Evolutionary conservation across 2,888 invertebrate genomes (phyloP), one percentile per base, ranked within the genome.

Genomic region (Megaustenia siamemsis): DNA sequence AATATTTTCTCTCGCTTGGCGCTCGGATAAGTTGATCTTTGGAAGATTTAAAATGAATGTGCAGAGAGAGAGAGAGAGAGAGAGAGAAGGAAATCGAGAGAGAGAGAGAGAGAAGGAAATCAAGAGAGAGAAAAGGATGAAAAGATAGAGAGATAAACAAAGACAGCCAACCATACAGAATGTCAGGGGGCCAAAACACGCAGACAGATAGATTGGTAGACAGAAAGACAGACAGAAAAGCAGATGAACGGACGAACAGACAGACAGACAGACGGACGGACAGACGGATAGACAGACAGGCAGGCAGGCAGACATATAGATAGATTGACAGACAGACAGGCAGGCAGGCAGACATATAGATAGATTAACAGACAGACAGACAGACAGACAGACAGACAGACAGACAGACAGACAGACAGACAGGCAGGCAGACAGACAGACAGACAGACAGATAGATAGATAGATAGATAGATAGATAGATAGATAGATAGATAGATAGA

Each of bases 301-400:
- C 56, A 56, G 6, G 24, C 56, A 56, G 6, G 24, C 56, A 56
- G 4, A 56, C 56, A 56, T 24, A 24, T 24, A 24, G 6, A 56
- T 24, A 56, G 6, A 56, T 24, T 18, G 6, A 56, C 56, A 56
- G 6, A 56, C 56, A 56, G 6, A 56, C 56, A 56, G 6, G 18
- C n/a, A 56, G 4, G 24, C 56, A 24, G 4, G 18, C 56, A 56
- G 6, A 24, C 56, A 56, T 56, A 56, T 24, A 56, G 6, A 78
- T 40, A 63, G 10, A 78, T 24, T 35, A 6, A 78, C 63, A 83
- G 28, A 83, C 45, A 83, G 43, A 77, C 53, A 83, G 24, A 77
- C 66, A 82, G n/a, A 73, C 66, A 78, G 4, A 63, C 78, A 78
- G 15, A 78, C 77, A 56, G 4, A 56, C 45, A 45, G 6, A 45